phyloP scores from a whole-genome alignment of 2,888 invertebrate species.

The Fragum sueziense region DNA sequence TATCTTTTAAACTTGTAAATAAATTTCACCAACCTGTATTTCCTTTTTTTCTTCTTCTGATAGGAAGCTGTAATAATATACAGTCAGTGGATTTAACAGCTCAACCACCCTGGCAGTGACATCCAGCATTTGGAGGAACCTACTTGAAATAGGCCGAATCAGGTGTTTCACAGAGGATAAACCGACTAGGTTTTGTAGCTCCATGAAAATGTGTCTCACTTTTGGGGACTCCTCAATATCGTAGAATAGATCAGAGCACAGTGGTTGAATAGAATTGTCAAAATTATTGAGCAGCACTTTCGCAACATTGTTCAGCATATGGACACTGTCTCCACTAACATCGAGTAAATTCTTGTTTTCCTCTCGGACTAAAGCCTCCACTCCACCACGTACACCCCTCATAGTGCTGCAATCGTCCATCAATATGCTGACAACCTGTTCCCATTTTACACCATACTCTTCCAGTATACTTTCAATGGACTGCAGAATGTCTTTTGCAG shows the following conservation, averaged over 20 bases:
- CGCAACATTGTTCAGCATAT: conserved; percentile 41
- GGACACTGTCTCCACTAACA: conserved; percentile 37
- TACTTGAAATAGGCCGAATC: conserved; percentile 36
- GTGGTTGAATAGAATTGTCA: conserved; percentile 9
- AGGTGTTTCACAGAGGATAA: conserved; percentile 20
- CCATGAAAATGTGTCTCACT: conserved; percentile 24
- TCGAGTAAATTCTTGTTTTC: conserved; percentile 19
- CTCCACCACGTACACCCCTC: conserved; percentile 33
- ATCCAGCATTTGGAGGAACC: conserved; percentile 45
- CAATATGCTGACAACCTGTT: conserved; percentile 26
- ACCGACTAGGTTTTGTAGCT: conserved; percentile 28
- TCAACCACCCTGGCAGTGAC: conserved; percentile 27
- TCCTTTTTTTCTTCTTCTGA: conserved; percentile 34
- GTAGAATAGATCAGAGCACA: conserved; percentile 39
- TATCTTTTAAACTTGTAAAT: too few species aligned
- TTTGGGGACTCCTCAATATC: conserved; percentile 50
- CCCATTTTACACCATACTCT: conserved; percentile 26
- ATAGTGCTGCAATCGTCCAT: conserved; percentile 49
- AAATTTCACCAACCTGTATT: conserved; percentile 25
- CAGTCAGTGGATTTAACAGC: conserved; percentile 21
- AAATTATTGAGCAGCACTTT: conserved; percentile 27
- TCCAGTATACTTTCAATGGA: conserved; percentile 12
- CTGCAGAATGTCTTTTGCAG: conserved; percentile 17
- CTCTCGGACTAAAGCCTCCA: conserved; percentile 19
- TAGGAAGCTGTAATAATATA: conserved; percentile 39